Evolutionary conservation across 2,113 vertebrate species (phyloP), one percentile per base, ranked within the genome.

Genomic region (Ibidorhyncha struthersii): DNA sequence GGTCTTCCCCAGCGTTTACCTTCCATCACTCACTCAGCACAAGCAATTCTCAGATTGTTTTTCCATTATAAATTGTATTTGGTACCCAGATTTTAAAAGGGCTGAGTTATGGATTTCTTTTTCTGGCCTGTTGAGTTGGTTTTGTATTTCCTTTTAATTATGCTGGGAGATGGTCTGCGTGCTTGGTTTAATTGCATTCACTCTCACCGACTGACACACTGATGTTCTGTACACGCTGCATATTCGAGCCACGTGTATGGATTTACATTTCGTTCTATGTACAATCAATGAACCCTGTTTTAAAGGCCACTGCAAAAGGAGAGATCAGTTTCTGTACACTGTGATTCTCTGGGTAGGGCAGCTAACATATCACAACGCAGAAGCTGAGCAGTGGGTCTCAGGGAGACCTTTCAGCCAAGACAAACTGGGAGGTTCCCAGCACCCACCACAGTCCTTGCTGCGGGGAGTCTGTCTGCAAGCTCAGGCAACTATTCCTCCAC

Each of bases 141-240:
- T 95, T 59, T 47, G 4, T 2, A 80, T 90, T 80, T 82, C 56
- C 45, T 77, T 89, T 73, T 62, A 89, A 65, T 93, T 82, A 58
- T 25, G 36, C 45, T 15, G 17, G 58, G 27, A 65, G 56, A 69
- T 13, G 11, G 58, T 82, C 20, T 77, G 9, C 50, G 34, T 32
- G n/a, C 26, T 94, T 34, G 38, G 16, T 86, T 93, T 94, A 86
- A 61, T 93, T 69, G 11, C 70, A 72, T 82, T 94, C 63, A 26
- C 14, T 49, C 58, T 66, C 73, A 65, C 53, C 7, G 5, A 76
- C 1, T 9, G 69, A 87, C 19, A 41, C 2, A 8, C 20, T 27
- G 56, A 7, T 50, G 40, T 47, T 81, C 25, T 53, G 12, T 82
- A 65, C n/a, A 6, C 0, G 4, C 55, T 89, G 59, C 13, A 9